Evolutionary conservation across 2,797 vertebrate genomes (phyloP).

Genomic region (Petrocephalus sullivani): DNA sequence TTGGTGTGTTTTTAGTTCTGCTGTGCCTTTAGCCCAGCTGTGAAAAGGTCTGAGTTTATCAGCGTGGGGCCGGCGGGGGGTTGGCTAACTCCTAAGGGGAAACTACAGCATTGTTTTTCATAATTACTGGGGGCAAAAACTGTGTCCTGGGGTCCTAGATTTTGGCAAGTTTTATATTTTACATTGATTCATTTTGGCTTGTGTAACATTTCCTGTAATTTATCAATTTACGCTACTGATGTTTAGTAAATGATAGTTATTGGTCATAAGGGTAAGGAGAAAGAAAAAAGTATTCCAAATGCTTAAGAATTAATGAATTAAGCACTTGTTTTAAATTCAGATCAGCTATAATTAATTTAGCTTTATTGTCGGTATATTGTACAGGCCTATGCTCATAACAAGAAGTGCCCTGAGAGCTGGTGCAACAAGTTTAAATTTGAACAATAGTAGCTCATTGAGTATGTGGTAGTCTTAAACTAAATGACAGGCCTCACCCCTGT

Average conservation of each 20-base stretch:
- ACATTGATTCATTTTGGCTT: neutral
- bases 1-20: neutral
- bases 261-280: neutral
- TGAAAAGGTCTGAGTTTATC: neutral
- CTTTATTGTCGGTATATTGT: neutral
- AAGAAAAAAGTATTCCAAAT: neutral
- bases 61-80: neutral
- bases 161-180: neutral
- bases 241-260: neutral
- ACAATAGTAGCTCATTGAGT: neutral
- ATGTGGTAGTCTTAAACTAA: neutral
- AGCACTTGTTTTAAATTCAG: neutral
- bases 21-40: neutral
- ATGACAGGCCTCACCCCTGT: neutral
- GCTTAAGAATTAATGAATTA: neutral
- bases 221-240: neutral
- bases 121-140: neutral
- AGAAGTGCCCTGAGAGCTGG: neutral
- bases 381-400: neutral
- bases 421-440: neutral
- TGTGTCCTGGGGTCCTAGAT: neutral
- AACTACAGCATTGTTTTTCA: neutral
- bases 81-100: neutral
- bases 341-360: neutral
- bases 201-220: neutral